These are phyloP conservation scores for Lamellibrachia columna DNA, from an alignment of 2,888 invertebrate genomes.

Conservation along the genomic window DNA sequence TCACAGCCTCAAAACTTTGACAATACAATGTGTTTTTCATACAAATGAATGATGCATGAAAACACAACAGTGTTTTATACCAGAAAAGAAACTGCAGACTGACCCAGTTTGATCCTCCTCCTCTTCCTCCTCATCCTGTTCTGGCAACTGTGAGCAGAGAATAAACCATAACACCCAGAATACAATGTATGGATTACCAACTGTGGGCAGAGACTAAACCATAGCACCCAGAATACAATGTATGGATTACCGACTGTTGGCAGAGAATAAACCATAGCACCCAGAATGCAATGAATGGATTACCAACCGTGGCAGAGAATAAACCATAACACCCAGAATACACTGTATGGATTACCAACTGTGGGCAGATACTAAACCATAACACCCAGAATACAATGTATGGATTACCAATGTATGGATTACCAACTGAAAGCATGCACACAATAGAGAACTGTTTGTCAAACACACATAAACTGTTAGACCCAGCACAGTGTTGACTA, in stretches of 20 bases:
- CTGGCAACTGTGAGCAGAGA: neutral
- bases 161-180: no score
- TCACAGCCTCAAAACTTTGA: no score
- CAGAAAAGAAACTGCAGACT: neutral
- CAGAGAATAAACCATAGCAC: no score
- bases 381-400: neutral
- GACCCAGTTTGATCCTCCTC: constrained; percentile 13
- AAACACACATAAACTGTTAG: neutral
- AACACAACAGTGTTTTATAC: neutral
- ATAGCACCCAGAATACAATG: no score
- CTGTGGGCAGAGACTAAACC: no score
- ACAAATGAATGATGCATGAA: neutral
- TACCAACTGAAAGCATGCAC: neutral
- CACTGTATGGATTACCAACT: neutral
- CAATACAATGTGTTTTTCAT: no score
- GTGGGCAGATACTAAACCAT: neutral
- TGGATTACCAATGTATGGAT: no score
- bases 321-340: neutral
- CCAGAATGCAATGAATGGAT: no score
- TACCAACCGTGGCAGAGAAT: no score
- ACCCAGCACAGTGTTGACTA: neutral
- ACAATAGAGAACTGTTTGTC: neutral
- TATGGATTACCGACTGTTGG: no score
- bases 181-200: no score
- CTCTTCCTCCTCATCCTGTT: constrained; percentile 23